phyloP scores from a whole-genome alignment of 2,113 vertebrate genomes.

The Pristiophorus japonicus region DNA sequence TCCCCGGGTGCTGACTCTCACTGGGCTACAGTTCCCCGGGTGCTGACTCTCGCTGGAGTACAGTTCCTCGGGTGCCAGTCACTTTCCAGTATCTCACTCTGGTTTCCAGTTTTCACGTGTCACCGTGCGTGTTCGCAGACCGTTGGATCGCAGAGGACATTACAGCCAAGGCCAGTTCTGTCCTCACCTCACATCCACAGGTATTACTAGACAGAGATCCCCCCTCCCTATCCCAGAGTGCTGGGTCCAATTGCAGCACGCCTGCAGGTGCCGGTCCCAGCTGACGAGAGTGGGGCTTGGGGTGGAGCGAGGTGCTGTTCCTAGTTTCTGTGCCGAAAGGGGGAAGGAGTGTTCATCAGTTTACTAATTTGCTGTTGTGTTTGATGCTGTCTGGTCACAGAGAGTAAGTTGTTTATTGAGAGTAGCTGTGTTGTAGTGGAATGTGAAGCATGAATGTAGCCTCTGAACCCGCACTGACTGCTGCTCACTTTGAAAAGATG shows the following conservation, averaged over 20 bases:
- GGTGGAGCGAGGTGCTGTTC: too few relatives aligned
- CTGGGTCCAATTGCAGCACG: not conserved
- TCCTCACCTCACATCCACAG: not conserved
- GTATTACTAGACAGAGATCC: not conserved
- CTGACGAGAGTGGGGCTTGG: not conserved
- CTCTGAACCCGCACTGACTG: not conserved
- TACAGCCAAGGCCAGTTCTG: not conserved
- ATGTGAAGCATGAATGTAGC: not conserved
- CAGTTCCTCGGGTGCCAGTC: not conserved
- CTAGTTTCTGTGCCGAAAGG: not conserved
- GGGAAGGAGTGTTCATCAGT: not conserved
- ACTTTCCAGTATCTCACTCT: not conserved
- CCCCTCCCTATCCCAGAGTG: not conserved
- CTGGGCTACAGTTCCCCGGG: too few relatives aligned
- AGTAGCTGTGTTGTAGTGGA: not conserved
- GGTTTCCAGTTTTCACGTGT: not conserved
- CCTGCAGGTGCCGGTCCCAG: not conserved
- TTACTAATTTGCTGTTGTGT: not conserved
- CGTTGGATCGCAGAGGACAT: not conserved
- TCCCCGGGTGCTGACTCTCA: too few relatives aligned
- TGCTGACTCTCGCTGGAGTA: too few relatives aligned
- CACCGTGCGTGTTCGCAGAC: not conserved
- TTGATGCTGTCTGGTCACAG: not conserved
- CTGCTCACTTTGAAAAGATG: not conserved
- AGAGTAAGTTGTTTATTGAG: not conserved